Conservation (phyloP, 2,113 vertebrate species). For the Heptranchias perlo region DNA sequence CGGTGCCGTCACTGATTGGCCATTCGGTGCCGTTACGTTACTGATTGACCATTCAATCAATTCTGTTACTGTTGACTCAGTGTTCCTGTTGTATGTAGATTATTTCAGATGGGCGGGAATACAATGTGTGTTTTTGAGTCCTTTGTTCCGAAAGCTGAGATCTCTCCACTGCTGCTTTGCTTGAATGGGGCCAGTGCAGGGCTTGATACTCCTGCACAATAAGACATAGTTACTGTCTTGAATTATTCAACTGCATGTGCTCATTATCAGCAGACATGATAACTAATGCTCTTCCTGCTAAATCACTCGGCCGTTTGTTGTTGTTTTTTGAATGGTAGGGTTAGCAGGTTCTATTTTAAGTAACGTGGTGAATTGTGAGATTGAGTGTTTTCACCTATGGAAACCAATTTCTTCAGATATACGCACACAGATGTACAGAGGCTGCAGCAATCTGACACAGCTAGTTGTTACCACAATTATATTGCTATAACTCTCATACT, state of each 20-base stretch:
- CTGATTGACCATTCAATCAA: neutral
- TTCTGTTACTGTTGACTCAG: neutral
- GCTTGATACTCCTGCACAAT: neutral
- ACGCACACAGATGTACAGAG: neutral
- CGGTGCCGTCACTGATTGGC: neutral
- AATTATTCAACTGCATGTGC: conserved; percentile 25
- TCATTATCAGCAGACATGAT: conserved; percentile 10
- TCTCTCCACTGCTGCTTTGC: neutral
- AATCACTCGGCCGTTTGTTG: neutral
- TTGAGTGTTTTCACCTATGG: neutral
- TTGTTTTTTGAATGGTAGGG: neutral
- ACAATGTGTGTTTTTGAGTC: neutral
- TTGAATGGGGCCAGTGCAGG: neutral
- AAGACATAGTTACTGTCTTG: neutral
- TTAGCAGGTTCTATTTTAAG: neutral
- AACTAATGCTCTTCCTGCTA: conserved; percentile 14
- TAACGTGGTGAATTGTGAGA: neutral
- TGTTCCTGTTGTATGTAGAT: neutral
- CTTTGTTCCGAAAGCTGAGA: neutral
- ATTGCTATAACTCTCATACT: neutral
- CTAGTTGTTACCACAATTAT: neutral
- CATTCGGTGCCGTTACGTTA: neutral
- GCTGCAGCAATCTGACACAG: neutral
- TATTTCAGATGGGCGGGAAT: too few species aligned
- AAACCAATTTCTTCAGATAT: neutral